Evolutionary conservation across 2,113 vertebrate species (phyloP).

Genomic region (Erythrocercus mccallii): DNA sequence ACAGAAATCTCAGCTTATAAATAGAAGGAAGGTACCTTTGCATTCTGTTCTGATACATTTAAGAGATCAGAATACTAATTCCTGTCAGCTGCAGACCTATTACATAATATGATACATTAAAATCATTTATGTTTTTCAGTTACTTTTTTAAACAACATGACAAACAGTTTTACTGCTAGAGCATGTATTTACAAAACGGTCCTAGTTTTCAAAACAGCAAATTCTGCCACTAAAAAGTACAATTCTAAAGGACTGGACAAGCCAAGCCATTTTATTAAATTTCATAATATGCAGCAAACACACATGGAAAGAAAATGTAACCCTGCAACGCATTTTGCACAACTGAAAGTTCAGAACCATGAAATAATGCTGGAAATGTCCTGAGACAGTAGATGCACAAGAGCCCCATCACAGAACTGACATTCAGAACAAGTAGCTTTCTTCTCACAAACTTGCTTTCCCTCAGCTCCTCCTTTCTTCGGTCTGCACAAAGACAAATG

Average conservation of each 20-base stretch:
- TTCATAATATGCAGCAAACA: not conserved
- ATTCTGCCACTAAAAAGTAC: not conserved
- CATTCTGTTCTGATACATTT: conserved; percentile 63
- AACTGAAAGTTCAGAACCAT: not conserved
- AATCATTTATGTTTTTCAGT: not conserved
- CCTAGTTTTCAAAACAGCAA: not conserved
- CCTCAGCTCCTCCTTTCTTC: not conserved
- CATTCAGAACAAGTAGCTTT: not conserved
- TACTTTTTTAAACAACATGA: not conserved
- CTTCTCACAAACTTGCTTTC: not conserved
- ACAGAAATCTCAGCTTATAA: conserved; percentile 65
- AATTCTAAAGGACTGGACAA: not conserved
- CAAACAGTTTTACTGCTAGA: not conserved
- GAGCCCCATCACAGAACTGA: not conserved
- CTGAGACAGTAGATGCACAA: not conserved
- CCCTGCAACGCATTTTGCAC: not conserved
- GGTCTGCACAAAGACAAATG: not conserved
- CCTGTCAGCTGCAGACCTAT: conserved; percentile 45
- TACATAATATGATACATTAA: conserved; percentile 42
- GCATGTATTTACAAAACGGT: not conserved
- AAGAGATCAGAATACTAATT: conserved; percentile 70
- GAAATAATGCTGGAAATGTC: not conserved
- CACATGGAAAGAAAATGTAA: not conserved
- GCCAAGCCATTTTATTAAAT: not conserved
- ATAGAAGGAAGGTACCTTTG: conserved; percentile 59